A percentile compares a stretch with the other conserved stretches of the same genome.
These are phyloP conservation scores for Aurelia aurita DNA, from an alignment of 30 jellyfish, hydroid and myxozoan genomes.

Conservation along the genomic window DNA sequence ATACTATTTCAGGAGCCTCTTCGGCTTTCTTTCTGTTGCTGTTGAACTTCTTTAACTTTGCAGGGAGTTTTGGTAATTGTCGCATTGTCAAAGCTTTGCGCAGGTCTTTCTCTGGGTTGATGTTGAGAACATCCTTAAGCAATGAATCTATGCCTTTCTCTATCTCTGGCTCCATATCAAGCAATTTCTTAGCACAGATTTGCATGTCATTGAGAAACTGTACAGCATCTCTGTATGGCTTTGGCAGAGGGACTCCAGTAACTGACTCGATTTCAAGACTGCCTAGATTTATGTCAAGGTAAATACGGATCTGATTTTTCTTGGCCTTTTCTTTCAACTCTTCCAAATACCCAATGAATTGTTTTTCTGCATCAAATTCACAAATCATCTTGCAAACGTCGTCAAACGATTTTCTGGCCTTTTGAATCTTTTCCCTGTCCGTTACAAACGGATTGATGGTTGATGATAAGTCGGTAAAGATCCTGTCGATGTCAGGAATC, in stretches of 20 bases:
- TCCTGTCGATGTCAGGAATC: slow-evolving; percentile 26
- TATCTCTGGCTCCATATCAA: slow-evolving; percentile 32
- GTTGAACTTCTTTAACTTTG: slow-evolving; percentile 40
- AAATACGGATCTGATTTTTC: background rate
- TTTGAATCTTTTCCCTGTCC: slow-evolving; percentile 42
- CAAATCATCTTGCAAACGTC: background rate
- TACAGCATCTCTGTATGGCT: slow-evolving; percentile 27
- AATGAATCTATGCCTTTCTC: slow-evolving; percentile 23
- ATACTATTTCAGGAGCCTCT: slow-evolving; percentile 40
- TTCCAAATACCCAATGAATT: slow-evolving; percentile 20
- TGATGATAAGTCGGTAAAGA: slow-evolving; percentile 39
- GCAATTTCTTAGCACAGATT: slow-evolving; percentile 7
- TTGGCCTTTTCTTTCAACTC: slow-evolving; percentile 46
- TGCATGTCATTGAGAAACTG: slow-evolving; percentile 20
- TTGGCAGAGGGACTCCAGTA: slow-evolving; percentile 46
- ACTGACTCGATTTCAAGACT: background rate
- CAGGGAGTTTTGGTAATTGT: slow-evolving; percentile 30
- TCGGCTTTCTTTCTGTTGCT: slow-evolving; percentile 47
- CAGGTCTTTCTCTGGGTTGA: slow-evolving; percentile 39
- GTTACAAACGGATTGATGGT: slow-evolving; percentile 48
- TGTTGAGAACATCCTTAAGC: slow-evolving; percentile 8
- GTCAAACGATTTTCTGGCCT: slow-evolving; percentile 28
- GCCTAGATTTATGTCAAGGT: slow-evolving; percentile 7
- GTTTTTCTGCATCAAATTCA: slow-evolving; percentile 39
- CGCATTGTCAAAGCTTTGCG: slow-evolving; percentile 34